phyloP scores from a whole-genome alignment of 2,797 vertebrate species.

The Scleropages formosus region DNA sequence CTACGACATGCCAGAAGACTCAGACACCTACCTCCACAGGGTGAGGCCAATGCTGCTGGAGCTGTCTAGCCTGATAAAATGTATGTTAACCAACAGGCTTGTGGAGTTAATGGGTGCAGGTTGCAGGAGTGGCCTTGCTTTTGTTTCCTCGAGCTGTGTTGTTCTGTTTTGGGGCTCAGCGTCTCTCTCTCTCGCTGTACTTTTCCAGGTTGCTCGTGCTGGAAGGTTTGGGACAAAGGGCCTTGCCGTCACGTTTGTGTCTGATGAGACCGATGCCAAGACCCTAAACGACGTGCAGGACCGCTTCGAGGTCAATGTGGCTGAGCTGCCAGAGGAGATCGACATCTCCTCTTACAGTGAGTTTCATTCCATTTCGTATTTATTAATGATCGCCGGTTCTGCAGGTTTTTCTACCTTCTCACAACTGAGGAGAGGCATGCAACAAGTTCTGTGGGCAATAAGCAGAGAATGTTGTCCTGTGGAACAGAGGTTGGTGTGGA shows the following conservation, averaged over 20 bases:
- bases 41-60: constrained; percentile 44
- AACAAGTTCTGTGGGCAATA: background rate
- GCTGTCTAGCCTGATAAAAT: background rate
- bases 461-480: background rate
- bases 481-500: background rate
- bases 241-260: constrained; percentile 82
- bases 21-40: constrained; percentile 71
- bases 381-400: too few species aligned
- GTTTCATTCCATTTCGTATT: constrained; percentile 33
- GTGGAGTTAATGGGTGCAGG: background rate
- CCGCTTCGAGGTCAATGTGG: constrained; percentile 84
- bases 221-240: constrained; percentile 85
- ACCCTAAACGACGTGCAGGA: constrained; percentile 87
- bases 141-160: background rate
- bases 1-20: constrained; percentile 77
- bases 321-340: constrained; percentile 82
- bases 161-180: too few species aligned
- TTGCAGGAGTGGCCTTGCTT: background rate
- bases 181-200: background rate
- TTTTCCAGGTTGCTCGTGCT: constrained; percentile 77
- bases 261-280: constrained; percentile 80
- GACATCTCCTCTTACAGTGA: constrained; percentile 88
- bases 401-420: background rate
- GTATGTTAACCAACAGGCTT: background rate
- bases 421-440: background rate